Evolutionary conservation across 1,140 invertebrate species (phyloP), one percentile per base, ranked within the genome.

Genomic region (Drosophila repletoides): DNA sequence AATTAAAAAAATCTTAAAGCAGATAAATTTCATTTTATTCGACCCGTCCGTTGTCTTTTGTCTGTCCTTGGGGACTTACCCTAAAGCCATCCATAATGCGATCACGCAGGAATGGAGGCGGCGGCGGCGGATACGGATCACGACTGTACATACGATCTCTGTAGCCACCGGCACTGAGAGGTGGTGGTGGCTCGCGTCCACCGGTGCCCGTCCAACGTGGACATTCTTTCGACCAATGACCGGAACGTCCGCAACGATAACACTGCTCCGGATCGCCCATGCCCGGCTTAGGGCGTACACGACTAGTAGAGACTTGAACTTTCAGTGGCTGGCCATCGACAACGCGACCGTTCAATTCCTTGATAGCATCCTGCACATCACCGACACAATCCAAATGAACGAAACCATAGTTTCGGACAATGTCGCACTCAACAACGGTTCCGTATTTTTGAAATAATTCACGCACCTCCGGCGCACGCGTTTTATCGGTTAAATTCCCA

Each of bases 251-350:
- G 93, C 97, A 98, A 91, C 96, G 94, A 92, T 97, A 98, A 92
- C 97, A 98, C 90, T 97, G 96, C 89, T 97, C 96, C 88, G 96
- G 96, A 91, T 97, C 96, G 76, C 97, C 97, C 97, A 98, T 98
- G 70, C 97, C 97, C 72, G 97, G 96, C 89, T 96, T 95, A 89
- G 97, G 96, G 70, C 97, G 92, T 5, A 98, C 97, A 89, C 96
- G 94, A 91, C 96, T 97, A 46, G 96, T 97, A 33, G 96, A 97
- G 45, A 97, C 92, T 92, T 98, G 95, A 55, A 97, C 96, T 92
- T 97, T 97, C 93, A 97, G 95, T 28, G 95, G 95, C 90, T 96
- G 95, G 24, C 95, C 95, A 91, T 96, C 95, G 51, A 96, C 94
- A 88, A 95, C 94, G 88, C 93, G 94, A 74, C 95, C 95, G 91